A percentile compares a stretch with the other conserved stretches of the same genome.
phyloP scores from a whole-genome alignment of 2,888 invertebrate species.

The Choristoneura rosaceana region DNA sequence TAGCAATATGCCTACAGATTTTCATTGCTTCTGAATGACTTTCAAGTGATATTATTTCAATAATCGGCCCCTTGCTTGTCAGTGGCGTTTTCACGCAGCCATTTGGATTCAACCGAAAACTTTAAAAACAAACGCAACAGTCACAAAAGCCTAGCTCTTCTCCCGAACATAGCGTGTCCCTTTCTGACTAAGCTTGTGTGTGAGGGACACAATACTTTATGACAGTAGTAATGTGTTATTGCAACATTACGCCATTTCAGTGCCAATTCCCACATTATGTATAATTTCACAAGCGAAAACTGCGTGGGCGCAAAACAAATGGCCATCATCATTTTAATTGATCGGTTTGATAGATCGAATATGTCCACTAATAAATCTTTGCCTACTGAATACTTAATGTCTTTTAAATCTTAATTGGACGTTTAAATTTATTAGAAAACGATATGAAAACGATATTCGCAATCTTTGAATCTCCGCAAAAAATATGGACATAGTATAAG shows the following conservation, averaged over 20 bases:
- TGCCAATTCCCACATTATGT: conserved; percentile 21
- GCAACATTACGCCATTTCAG: background rate
- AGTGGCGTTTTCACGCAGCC: too few relatives aligned
- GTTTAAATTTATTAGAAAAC: conserved; percentile 1
- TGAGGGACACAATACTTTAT: background rate
- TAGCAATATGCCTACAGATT: too few relatives aligned
- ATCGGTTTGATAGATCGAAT: conserved; percentile 18
- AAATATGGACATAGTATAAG: background rate
- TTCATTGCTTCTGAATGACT: too few relatives aligned
- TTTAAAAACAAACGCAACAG: too few relatives aligned
- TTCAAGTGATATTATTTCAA: too few relatives aligned
- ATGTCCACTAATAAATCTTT: conserved; percentile 7
- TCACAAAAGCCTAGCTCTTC: too few relatives aligned
- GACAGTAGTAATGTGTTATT: background rate
- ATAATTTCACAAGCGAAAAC: conserved; percentile 23
- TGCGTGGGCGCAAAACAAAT: conserved; percentile 34
- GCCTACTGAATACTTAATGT: background rate
- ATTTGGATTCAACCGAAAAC: too few relatives aligned
- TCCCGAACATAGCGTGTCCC: background rate
- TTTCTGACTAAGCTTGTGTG: background rate
- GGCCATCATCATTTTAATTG: conserved; percentile 29
- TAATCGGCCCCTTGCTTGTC: too few relatives aligned
- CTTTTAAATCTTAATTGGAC: background rate
- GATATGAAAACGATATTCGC: background rate
- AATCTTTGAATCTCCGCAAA: background rate